A percentile compares a stretch with the other conserved stretches of the same genome.
phyloP scores from a whole-genome alignment of 2,888 invertebrate genomes.

The Nephrotoma guestfalica region DNA sequence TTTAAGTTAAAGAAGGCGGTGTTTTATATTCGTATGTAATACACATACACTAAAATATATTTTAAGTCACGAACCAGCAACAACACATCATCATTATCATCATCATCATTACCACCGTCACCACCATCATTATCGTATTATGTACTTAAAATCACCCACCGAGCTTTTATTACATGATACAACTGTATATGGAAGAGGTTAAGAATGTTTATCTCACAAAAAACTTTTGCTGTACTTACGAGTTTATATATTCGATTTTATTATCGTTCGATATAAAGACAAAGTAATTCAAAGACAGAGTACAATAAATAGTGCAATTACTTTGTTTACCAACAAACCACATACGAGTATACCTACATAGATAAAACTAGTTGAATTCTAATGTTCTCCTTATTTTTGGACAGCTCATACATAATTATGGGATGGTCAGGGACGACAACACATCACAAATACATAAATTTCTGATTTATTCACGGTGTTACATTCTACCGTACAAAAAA shows the following conservation, averaged over 20 bases:
- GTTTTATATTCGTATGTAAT: not conserved
- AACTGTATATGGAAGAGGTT: not conserved
- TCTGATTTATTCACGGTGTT: not conserved
- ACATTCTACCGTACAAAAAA: not conserved
- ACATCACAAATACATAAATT: not conserved
- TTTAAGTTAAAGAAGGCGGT: constrained; percentile 1
- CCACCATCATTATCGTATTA: not conserved
- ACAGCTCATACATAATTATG: not conserved
- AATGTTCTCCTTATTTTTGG: not conserved
- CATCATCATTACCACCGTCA: not conserved
- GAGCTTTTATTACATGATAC: not conserved
- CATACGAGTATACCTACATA: not conserved
- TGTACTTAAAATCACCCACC: not conserved
- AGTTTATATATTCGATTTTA: not conserved
- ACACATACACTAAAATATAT: not conserved
- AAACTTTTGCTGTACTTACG: not conserved
- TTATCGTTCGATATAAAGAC: not conserved
- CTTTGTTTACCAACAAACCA: too few relatives aligned
- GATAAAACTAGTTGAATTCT: not conserved
- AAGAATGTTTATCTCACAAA: not conserved
- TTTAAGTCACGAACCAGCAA: not conserved
- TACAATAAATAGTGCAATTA: too few relatives aligned
- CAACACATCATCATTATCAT: not conserved
- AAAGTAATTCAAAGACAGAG: too few relatives aligned
- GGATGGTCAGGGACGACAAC: not conserved